Percentiles rank a stretch among this genome's conserved stretches.
Evolutionary conservation across 2,113 vertebrate species (phyloP).

Genomic region (Dunckerocampus dactyliophorus): DNA sequence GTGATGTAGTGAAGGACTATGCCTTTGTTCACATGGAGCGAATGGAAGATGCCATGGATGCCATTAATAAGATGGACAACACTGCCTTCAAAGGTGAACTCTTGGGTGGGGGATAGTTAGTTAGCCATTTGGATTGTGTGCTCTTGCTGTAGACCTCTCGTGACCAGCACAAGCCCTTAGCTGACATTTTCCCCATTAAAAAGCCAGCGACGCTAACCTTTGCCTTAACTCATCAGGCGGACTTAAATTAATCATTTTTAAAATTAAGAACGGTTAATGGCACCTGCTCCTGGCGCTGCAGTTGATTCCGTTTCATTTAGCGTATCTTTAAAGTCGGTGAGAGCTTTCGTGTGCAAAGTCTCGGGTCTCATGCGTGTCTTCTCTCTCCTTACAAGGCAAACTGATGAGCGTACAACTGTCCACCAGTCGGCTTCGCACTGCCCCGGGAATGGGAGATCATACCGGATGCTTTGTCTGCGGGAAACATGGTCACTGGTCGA

Average conservation of each 20-base stretch:
- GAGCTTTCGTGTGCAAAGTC: slow-evolving; percentile 41
- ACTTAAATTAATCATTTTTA: slow-evolving; percentile 10
- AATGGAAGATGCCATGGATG: slow-evolving; percentile 87
- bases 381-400: slow-evolving; percentile 87
- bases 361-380: slow-evolving; percentile 77
- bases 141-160: slow-evolving; percentile 18
- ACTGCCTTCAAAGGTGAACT: slow-evolving; percentile 87
- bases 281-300: slow-evolving; percentile 4
- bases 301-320: slow-evolving; percentile 20
- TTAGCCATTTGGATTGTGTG: slow-evolving; percentile 38
- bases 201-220: neutral
- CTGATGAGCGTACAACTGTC: slow-evolving; percentile 95
- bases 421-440: slow-evolving; percentile 91
- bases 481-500: slow-evolving; percentile 95
- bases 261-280: neutral
- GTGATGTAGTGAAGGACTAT: slow-evolving; percentile 94
- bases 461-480: slow-evolving; percentile 95
- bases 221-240: slow-evolving; percentile 20
- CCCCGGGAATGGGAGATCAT: slow-evolving; percentile 95
- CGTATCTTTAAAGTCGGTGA: slow-evolving; percentile 31
- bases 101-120: slow-evolving; percentile 29
- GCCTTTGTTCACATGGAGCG: slow-evolving; percentile 95
- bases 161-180: slow-evolving; percentile 14
- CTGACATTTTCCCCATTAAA: slow-evolving; percentile 3
- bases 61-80: slow-evolving; percentile 86